Base-by-base conservation (phyloP, 2,113 vertebrate species). In the Aphyosemion australe region DNA sequence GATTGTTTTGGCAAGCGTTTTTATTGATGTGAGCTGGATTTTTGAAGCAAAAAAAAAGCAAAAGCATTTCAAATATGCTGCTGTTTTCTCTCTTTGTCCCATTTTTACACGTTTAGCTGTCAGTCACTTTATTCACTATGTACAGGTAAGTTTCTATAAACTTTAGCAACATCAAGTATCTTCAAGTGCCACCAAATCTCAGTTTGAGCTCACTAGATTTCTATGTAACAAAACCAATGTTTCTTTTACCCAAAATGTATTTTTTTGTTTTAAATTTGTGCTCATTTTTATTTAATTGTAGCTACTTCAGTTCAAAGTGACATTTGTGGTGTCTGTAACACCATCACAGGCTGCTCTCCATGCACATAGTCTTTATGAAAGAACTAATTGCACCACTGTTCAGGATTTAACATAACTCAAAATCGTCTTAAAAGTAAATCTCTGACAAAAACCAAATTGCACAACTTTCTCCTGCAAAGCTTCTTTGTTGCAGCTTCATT, bases 361-460 rank as follows among this genome's bases (percentile, higher is more conserved):
- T 56, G 16, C 37, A 39, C 34, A 53, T 10, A 31, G 0, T 32
- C n/a, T 70, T 75, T 26, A 65, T 39, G 6, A 77, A 52, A 49
- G 11, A 49, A 60, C 52, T 39, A 52, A 57, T 37, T 43, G 13
- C 43, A 9, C 4, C 37, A 49, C 11, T 10, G 39, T 64, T 54
- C 32, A 75, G 20, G 47, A 69, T 62, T 26, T 18, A 56, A 67
- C 61, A 19, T 60, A 57, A 54, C 45, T 56, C 73, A 43, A 71
- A 78, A 21, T 72, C 64, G 64, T 77, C 67, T 91, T 86, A 90
- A 86, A 72, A 87, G 81, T 79, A 88, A 92, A 92, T 86, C 85
- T 87, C 74, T 89, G 76, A 86, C 76, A 64, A 85, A 31, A 92
- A 80, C 67, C 73, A 82, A 86, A 86, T 92, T 89, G 85, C 80